Evolutionary conservation across 2,888 invertebrate species (phyloP).

Genomic region (Eilema caniola): DNA sequence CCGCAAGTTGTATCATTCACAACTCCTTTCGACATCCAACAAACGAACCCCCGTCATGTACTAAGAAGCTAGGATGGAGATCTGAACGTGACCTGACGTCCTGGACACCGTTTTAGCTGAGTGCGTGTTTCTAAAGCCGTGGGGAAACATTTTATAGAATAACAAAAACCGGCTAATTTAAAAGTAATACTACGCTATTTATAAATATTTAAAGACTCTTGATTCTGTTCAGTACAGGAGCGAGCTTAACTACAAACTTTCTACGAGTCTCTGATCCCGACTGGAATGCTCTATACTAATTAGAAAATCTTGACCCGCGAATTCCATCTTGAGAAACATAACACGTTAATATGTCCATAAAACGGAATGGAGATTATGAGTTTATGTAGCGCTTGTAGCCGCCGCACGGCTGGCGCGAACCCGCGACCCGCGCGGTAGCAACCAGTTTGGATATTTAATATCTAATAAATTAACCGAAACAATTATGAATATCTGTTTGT

Average conservation of each 20-base stretch:
- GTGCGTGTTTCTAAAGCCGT: no score
- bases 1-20: no score
- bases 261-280: no score
- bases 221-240: neutral
- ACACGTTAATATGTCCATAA: neutral
- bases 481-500: neutral
- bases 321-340: neutral
- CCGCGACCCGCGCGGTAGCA: conserved; percentile 22
- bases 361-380: neutral
- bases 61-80: no score
- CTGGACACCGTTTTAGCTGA: no score
- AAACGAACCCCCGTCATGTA: no score
- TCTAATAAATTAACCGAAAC: neutral
- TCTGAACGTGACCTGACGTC: no score
- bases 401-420: conserved; percentile 22
- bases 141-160: no score
- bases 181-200: no score
- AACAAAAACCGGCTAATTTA: no score
- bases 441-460: conserved; percentile 11
- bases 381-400: neutral
- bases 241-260: neutral
- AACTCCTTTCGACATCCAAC: no score
- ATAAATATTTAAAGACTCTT: neutral
- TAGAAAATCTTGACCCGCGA: neutral
- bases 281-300: neutral